A percentile compares a stretch with the other conserved stretches of the same genome.
These are phyloP conservation scores for Plecotus auritus DNA, from an alignment of 2,113 vertebrate species.

Conservation along the genomic window DNA sequence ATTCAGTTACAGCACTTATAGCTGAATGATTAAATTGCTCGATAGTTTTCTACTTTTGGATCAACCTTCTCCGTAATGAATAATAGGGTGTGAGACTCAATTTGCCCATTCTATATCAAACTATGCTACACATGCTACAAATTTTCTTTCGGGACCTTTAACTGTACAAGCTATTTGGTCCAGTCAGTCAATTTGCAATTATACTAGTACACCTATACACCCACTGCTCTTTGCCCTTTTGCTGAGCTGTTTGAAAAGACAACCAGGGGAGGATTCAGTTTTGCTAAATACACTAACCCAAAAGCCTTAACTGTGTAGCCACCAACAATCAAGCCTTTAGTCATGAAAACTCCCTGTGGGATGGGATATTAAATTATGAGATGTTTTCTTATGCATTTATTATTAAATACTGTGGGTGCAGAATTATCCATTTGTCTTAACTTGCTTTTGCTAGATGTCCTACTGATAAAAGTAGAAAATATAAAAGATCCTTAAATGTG, in stretches of 20 bases:
- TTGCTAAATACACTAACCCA: background rate
- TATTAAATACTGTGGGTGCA: background rate
- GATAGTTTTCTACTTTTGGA: background rate
- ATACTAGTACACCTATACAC: background rate
- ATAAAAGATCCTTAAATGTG: background rate
- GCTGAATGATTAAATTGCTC: background rate
- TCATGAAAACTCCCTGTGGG: background rate
- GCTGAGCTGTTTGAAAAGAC: background rate
- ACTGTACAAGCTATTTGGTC: background rate
- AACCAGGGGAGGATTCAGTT: background rate
- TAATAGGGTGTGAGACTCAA: background rate
- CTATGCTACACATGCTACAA: background rate
- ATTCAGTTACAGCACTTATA: background rate
- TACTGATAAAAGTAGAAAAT: conserved; percentile 17
- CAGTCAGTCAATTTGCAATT: background rate
- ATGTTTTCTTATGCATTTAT: background rate
- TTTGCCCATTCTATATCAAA: background rate
- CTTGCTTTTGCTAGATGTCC: conserved; percentile 15
- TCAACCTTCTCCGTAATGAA: background rate
- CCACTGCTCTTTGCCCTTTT: background rate
- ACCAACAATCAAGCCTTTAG: background rate
- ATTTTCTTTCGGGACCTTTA: background rate
- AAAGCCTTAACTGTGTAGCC: background rate
- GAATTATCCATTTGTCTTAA: conserved; percentile 5
- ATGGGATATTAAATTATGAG: background rate